Percentiles rank a stretch among this genome's conserved stretches.
Evolutionary conservation across 2,888 invertebrate genomes (phyloP).

Genomic region (Dolichopus griseipennis): DNA sequence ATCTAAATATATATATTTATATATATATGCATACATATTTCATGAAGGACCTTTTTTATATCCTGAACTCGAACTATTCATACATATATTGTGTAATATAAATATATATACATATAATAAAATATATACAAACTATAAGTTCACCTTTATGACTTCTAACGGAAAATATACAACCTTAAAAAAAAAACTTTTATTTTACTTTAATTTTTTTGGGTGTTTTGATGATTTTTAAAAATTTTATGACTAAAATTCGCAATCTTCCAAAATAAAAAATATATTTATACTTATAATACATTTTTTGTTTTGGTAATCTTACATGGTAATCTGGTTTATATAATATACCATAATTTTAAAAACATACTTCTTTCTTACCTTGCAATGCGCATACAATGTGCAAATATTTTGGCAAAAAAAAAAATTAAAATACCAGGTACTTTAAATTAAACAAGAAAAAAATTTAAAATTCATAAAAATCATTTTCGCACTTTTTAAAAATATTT

Average conservation of each 20-base stretch:
- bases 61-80: background rate
- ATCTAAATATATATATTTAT: no score
- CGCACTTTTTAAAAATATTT: background rate
- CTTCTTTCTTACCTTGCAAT: no score
- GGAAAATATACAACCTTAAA: background rate
- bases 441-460: no score
- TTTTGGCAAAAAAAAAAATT: background rate
- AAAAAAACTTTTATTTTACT: background rate
- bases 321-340: background rate
- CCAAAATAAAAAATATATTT: background rate
- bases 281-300: background rate
- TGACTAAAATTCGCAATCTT: background rate
- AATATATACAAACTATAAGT: background rate
- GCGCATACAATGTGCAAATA: background rate
- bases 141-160: slow-evolving; percentile 3
- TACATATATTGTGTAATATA: background rate
- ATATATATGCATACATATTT: no score
- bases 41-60: no score
- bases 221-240: background rate
- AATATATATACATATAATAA: background rate
- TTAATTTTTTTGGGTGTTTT: background rate
- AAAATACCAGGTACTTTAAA: no score
- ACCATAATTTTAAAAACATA: background rate
- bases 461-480: background rate
- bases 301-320: background rate